Conservation (phyloP, 2,797 vertebrate species). For the Sebastiscus albofasciatus region DNA sequence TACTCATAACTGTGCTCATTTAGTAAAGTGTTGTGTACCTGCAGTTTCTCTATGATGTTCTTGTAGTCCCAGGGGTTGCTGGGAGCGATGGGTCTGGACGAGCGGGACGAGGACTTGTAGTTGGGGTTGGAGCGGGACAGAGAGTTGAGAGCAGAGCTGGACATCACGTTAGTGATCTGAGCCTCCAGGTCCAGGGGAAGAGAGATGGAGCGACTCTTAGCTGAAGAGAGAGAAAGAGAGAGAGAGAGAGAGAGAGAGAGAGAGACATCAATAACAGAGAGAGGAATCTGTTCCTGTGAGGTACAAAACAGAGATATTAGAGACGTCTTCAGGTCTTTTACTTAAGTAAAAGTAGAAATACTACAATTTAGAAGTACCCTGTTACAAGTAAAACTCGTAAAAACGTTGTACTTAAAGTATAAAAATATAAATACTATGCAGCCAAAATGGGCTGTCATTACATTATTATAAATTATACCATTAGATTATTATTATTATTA, state of each 20-base stretch:
- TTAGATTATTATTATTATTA: too few species aligned
- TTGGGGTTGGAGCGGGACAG: constrained; percentile 84
- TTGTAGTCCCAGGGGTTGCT: constrained; percentile 98
- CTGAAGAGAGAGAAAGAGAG: constrained; percentile 63
- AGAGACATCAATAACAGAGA: background rate
- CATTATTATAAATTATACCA: too few species aligned
- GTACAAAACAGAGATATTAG: background rate
- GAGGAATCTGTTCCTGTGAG: background rate
- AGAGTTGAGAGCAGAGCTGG: constrained; percentile 78
- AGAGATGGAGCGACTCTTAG: constrained; percentile 90
- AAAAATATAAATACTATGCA: too few species aligned
- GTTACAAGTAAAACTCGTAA: too few species aligned
- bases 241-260: constrained; percentile 74
- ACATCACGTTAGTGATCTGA: constrained; percentile 88
- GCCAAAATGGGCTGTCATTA: too few species aligned
- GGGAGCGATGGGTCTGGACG: constrained; percentile 76
- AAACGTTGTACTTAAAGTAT: too few species aligned
- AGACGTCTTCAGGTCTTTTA: background rate
- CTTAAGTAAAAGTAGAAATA: background rate
- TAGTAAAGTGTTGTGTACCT: constrained; percentile 77
- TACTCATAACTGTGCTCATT: background rate
- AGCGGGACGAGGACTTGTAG: constrained; percentile 85
- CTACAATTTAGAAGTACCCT: too few species aligned
- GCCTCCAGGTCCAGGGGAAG: constrained; percentile 92
- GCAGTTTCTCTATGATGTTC: constrained; percentile 97